Conservation (phyloP, 2,797 vertebrate genomes). For the Scolopax rusticola region DNA sequence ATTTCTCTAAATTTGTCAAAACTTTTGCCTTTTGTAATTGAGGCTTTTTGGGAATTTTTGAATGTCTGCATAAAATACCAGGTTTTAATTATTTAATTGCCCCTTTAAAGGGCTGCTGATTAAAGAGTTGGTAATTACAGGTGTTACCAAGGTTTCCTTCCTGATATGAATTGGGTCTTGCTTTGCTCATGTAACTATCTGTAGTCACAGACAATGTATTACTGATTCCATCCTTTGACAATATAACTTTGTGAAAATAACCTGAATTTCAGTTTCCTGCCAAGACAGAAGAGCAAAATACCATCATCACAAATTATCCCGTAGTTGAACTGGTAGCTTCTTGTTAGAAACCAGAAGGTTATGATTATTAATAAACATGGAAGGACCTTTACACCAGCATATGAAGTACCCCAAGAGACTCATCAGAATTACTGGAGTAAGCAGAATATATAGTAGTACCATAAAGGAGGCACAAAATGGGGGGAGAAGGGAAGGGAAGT, state of each 20-base stretch:
- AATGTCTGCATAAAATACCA: not conserved
- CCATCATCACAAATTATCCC: not conserved
- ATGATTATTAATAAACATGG: slow-evolving; percentile 9
- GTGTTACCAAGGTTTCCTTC: not conserved
- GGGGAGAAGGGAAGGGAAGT: not conserved
- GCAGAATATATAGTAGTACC: not conserved
- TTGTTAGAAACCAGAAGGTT: slow-evolving; percentile 5
- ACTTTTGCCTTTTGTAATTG: not conserved
- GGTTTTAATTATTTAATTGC: not conserved
- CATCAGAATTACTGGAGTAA: not conserved
- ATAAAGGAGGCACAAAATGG: not conserved
- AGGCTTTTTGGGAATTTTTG: not conserved
- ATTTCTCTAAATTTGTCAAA: not conserved
- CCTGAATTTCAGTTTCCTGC: not conserved
- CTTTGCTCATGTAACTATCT: not conserved
- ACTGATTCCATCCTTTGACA: slow-evolving; percentile 16
- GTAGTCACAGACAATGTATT: not conserved
- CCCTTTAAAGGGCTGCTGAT: not conserved
- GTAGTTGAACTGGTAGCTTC: slow-evolving; percentile 6
- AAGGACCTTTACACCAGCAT: not conserved
- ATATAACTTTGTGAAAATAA: not conserved
- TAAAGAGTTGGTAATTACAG: not conserved
- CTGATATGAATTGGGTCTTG: not conserved
- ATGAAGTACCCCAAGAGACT: not conserved
- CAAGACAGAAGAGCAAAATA: slow-evolving; percentile 19